A percentile compares a stretch with the other conserved stretches of the same genome.
These are phyloP conservation scores for Keiferia lycopersicella DNA, from an alignment of 2,888 invertebrate genomes.

Conservation along the genomic window DNA sequence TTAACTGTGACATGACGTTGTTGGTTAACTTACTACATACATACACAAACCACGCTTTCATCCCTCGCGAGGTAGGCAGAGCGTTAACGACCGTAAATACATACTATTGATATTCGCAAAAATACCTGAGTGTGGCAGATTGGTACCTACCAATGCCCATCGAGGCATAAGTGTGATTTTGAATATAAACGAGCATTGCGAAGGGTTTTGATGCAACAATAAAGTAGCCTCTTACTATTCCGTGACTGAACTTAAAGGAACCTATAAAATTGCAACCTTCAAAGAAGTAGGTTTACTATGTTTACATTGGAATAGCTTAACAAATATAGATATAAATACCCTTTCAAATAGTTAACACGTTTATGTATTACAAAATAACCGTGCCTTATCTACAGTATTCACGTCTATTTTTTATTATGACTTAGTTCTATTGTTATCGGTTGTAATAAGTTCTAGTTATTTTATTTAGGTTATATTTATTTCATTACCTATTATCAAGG, in stretches of 20 bases:
- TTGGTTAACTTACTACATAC: too few relatives aligned
- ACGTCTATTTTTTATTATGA: slow-evolving; percentile 2
- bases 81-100: too few relatives aligned
- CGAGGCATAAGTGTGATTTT: neutral
- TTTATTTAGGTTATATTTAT: neutral
- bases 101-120: too few relatives aligned
- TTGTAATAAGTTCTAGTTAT: neutral
- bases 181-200: neutral
- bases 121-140: too few relatives aligned
- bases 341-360: slow-evolving; percentile 6
- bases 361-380: neutral
- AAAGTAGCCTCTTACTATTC: slow-evolving; percentile 11
- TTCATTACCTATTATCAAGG: too few relatives aligned
- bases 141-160: too few relatives aligned
- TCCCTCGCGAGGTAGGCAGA: too few relatives aligned
- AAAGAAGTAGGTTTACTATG: slow-evolving; percentile 6
- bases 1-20: too few relatives aligned
- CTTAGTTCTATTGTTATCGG: neutral
- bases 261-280: slow-evolving; percentile 3
- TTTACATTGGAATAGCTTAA: neutral
- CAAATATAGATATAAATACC: neutral
- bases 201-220: neutral
- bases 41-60: too few relatives aligned
- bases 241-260: slow-evolving; percentile 12
- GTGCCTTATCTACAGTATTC: slow-evolving; percentile 1